A percentile compares a stretch with the other conserved stretches of the same genome.
Conservation (phyloP, 2,113 vertebrate genomes). For the Seriola aureovittata region DNA sequence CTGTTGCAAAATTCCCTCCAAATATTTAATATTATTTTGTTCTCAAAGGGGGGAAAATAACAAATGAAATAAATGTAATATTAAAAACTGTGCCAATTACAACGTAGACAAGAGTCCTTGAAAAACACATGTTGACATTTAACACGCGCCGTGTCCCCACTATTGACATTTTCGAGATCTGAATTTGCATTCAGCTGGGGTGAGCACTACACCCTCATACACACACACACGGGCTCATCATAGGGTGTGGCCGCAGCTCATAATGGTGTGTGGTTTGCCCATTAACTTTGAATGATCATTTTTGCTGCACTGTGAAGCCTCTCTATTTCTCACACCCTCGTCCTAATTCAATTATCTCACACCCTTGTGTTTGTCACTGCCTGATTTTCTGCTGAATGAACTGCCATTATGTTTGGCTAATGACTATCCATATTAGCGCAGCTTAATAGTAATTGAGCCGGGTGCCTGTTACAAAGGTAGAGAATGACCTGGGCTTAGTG, state of each 20-base stretch:
- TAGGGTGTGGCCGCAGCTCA: constrained; percentile 69
- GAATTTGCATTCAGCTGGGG: constrained; percentile 73
- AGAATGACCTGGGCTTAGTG: constrained; percentile 65
- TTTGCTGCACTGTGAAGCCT: constrained; percentile 60
- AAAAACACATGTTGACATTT: constrained; percentile 84
- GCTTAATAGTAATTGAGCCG: constrained; percentile 70
- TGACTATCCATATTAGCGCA: constrained; percentile 71
- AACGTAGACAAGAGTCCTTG: constrained; percentile 69
- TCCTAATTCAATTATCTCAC: constrained; percentile 79
- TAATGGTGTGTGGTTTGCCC: constrained; percentile 67
- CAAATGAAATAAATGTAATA: constrained; percentile 63
- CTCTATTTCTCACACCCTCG: constrained; percentile 70
- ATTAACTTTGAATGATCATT: constrained; percentile 81
- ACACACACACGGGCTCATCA: constrained; percentile 29
- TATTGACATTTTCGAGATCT: constrained; percentile 79
- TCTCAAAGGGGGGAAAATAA: constrained; percentile 60
- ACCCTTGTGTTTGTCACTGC: constrained; percentile 74
- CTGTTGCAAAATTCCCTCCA: constrained; percentile 59
- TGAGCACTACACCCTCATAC: constrained; percentile 8
- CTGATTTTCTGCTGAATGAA: constrained; percentile 72
- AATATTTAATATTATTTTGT: constrained; percentile 70
- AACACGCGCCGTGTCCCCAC: constrained; percentile 56
- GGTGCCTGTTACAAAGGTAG: constrained; percentile 70
- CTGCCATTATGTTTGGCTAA: constrained; percentile 80
- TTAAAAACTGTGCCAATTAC: constrained; percentile 73